phyloP scores from a whole-genome alignment of 2,888 invertebrate species.

The Villa cingulata region DNA sequence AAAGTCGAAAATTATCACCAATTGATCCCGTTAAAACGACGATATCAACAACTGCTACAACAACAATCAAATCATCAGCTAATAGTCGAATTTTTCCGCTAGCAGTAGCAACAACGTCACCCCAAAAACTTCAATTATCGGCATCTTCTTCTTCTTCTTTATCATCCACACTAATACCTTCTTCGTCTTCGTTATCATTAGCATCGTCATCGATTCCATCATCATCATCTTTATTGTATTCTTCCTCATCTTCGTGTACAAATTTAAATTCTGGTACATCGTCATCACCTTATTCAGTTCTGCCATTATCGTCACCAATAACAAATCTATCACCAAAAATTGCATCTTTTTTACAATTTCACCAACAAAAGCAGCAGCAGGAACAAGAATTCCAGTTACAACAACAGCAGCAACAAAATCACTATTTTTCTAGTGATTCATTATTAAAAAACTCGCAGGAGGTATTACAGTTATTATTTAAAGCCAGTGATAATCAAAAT shows the following conservation, averaged over 20 bases:
- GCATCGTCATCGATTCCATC: background rate
- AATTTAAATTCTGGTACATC: background rate
- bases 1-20: background rate
- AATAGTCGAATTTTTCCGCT: too few relatives aligned
- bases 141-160: slow-evolving; percentile 1
- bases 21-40: background rate
- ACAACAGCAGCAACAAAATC: slow-evolving; percentile 3
- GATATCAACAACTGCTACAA: background rate
- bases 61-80: background rate
- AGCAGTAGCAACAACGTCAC: background rate
- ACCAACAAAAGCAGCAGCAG: background rate
- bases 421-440: background rate
- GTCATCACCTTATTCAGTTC: background rate
- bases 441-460: background rate
- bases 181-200: background rate
- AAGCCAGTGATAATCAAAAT: background rate
- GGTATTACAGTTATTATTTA: background rate
- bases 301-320: slow-evolving; percentile 1
- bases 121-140: slow-evolving; percentile 4
- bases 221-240: slow-evolving; percentile 1
- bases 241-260: slow-evolving; percentile 2
- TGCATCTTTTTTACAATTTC: slow-evolving; percentile 3
- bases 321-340: slow-evolving; percentile 3
- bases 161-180: slow-evolving; percentile 1
- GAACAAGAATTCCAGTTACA: background rate